Conservation (phyloP, 2,888 invertebrate species). For the Neoaliturus tenellus region DNA sequence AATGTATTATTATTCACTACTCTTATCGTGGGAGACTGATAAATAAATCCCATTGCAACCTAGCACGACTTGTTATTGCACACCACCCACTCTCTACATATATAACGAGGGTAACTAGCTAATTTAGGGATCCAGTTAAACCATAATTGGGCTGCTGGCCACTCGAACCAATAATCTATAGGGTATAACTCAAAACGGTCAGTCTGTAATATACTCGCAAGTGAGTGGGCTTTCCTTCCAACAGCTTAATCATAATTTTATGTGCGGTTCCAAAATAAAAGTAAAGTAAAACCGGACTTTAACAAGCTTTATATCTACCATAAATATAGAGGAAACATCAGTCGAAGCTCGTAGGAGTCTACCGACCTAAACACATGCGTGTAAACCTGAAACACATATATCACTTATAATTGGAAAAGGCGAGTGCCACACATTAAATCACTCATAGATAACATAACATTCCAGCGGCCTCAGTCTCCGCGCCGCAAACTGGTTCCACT, state of each 20-base stretch:
- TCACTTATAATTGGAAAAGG: conserved; percentile 53
- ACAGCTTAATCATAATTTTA: conserved; percentile 55
- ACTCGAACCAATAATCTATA: conserved; percentile 43
- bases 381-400: conserved; percentile 41
- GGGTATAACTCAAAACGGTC: conserved; percentile 46
- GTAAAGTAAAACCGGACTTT: conserved; percentile 49
- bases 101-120: background rate
- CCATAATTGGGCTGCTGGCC: conserved; percentile 47
- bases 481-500: conserved; percentile 38
- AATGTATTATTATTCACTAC: conserved; percentile 56
- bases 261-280: conserved; percentile 46
- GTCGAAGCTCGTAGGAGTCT: conserved; percentile 4
- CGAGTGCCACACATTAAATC: conserved; percentile 42
- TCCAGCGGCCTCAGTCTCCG: background rate
- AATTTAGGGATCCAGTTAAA: conserved; percentile 17
- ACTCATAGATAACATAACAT: conserved; percentile 51
- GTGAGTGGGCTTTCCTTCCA: conserved; percentile 23
- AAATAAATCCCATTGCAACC: conserved; percentile 63
- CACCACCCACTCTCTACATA: conserved; percentile 14
- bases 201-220: background rate
- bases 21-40: conserved; percentile 58
- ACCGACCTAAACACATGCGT: conserved; percentile 38
- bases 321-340: conserved; percentile 23
- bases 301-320: conserved; percentile 53
- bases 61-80: conserved; percentile 54